Base-by-base conservation (phyloP, 2,888 invertebrate species). In the Dicyrtoma fusca region DNA sequence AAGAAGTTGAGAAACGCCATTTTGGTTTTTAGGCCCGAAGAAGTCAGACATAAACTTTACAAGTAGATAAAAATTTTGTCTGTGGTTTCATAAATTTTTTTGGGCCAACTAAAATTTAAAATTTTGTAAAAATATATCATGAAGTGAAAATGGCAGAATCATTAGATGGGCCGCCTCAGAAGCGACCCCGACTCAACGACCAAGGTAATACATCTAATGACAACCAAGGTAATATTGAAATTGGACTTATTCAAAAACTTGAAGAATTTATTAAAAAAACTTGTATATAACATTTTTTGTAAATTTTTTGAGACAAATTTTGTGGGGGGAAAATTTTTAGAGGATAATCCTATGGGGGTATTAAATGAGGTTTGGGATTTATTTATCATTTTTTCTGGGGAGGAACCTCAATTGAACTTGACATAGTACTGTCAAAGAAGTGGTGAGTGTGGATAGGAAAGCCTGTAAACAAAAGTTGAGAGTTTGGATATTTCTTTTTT, bases 131-230 rank as follows among this genome's bases (percentile, higher is more conserved):
- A 68, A 23, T 17, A 42, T 63, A 73, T 59, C 77, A 79, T 79
- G 78, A 80, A 78, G 81, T 81, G 82, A 81, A 84, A 84, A 95
- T 95, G 95, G 94, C 94, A 88, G 95, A 95, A 89, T 92, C 92
- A 88, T 89, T 92, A 77, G 94, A 94, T 88, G 95, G 95, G 87
- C 95, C 95, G 89, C 94, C 95, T 86, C 94, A 91, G 85, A 95
- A 96, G 90, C 91, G 95, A 90, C 91, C 91, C 84, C 95, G 95
- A 87, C 90, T 95, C 86, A 90, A 91, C 87, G 88, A 90, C 84
- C 91, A 91, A 85, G 91, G 91, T 87, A 90, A 90, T 84, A 88
- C 91, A 82, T 89, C 91, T 82, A 92, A 92, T 85, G 79, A 80
- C 74, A 79, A 76, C 74, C 77, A 77, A 77, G 78, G 79, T 75